phyloP scores from a whole-genome alignment of 2,113 vertebrate species.

The Sebastes schlegelii region DNA sequence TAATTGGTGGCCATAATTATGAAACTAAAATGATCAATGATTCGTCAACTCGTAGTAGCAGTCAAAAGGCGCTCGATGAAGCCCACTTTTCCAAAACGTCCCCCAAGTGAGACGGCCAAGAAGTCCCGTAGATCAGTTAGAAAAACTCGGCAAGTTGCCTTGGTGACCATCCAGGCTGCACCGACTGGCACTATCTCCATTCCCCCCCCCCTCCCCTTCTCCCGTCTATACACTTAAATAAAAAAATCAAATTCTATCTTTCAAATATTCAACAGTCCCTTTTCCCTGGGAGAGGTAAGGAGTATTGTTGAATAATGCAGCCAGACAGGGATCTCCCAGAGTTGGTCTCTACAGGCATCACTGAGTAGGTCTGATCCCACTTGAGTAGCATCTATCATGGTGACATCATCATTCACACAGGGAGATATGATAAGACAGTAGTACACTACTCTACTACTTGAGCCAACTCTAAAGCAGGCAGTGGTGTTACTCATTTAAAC shows the following conservation, averaged over 20 bases:
- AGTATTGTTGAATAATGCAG: slow-evolving; percentile 86
- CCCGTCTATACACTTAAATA: slow-evolving; percentile 81
- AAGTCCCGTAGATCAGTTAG: slow-evolving; percentile 75
- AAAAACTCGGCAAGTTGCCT: slow-evolving; percentile 80
- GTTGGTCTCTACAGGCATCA: slow-evolving; percentile 79
- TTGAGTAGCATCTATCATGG: slow-evolving; percentile 75
- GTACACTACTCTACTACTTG: slow-evolving; percentile 77
- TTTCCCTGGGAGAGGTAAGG: slow-evolving; percentile 78
- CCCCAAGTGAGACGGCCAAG: slow-evolving; percentile 73
- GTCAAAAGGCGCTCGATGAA: slow-evolving; percentile 74
- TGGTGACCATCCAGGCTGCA: slow-evolving; percentile 79
- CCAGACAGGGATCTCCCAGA: slow-evolving; percentile 82
- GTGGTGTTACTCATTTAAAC: slow-evolving; percentile 82
- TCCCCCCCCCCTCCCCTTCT: slow-evolving; percentile 15
- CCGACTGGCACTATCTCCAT: slow-evolving; percentile 74
- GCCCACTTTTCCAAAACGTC: slow-evolving; percentile 69
- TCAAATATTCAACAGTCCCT: slow-evolving; percentile 85
- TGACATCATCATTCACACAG: slow-evolving; percentile 80
- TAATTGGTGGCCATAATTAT: slow-evolving; percentile 47
- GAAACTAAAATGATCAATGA: slow-evolving; percentile 74
- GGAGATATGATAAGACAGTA: slow-evolving; percentile 78
- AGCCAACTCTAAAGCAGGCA: slow-evolving; percentile 81
- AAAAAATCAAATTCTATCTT: slow-evolving; percentile 80
- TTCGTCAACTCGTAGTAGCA: slow-evolving; percentile 50
- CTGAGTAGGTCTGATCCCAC: slow-evolving; percentile 81